Evolutionary conservation across 2,113 vertebrate genomes (phyloP).

Genomic region (Chaetodon auriga): DNA sequence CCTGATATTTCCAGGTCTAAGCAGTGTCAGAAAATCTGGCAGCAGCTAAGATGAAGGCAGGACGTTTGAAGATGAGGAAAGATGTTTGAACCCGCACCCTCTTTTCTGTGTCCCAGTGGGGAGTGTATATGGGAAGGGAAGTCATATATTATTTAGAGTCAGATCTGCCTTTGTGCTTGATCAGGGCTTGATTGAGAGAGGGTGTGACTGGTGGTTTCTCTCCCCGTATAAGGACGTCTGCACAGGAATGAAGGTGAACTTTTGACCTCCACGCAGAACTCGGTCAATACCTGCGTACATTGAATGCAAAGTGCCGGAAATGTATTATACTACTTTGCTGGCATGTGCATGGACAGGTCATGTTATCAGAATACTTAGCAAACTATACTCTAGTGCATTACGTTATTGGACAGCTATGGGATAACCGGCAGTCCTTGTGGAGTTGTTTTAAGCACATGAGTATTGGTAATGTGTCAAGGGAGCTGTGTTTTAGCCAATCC

Average conservation of each 20-base stretch:
- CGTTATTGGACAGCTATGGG: constrained; percentile 35
- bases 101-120: constrained; percentile 69
- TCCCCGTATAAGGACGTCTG: constrained; percentile 33
- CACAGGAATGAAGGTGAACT: constrained; percentile 67
- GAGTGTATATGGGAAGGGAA: constrained; percentile 65
- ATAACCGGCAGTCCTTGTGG: constrained; percentile 49
- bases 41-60: constrained; percentile 68
- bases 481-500: constrained; percentile 89
- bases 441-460: constrained; percentile 44
- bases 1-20: constrained; percentile 44
- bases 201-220: constrained; percentile 54
- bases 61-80: constrained; percentile 71
- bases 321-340: not conserved
- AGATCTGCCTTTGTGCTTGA: constrained; percentile 76
- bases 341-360: not conserved
- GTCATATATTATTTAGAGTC: constrained; percentile 84
- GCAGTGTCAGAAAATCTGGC: constrained; percentile 57
- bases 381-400: constrained; percentile 13
- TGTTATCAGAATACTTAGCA: constrained; percentile 24
- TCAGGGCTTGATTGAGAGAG: constrained; percentile 80
- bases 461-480: constrained; percentile 77
- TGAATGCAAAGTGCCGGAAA: constrained; percentile 36
- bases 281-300: constrained; percentile 36
- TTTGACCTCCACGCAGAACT: constrained; percentile 50
- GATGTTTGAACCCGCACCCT: constrained; percentile 71